A percentile compares a stretch with the other conserved stretches of the same genome.
These are phyloP conservation scores for Cylindroiulus punctatus DNA, from an alignment of 2,888 invertebrate genomes.

Conservation along the genomic window DNA sequence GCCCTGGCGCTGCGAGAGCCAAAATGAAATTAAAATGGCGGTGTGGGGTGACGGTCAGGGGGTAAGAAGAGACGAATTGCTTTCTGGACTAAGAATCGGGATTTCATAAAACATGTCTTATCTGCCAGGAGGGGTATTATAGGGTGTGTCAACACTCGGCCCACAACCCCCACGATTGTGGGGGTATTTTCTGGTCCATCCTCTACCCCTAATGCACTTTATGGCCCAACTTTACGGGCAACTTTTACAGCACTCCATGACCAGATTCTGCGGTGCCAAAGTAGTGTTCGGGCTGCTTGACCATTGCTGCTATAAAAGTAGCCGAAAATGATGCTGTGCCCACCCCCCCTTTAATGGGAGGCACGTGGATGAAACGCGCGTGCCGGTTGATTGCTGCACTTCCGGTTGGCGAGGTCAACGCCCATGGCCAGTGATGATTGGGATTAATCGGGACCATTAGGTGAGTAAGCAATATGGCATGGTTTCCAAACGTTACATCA, in stretches of 20 bases:
- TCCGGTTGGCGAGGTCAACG: neutral
- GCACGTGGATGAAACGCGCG: neutral
- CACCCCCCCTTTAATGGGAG: neutral
- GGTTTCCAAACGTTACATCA: no score
- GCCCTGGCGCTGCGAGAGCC: neutral
- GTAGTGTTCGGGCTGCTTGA: neutral
- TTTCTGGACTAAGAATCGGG: neutral
- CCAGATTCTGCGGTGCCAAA: neutral
- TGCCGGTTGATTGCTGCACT: neutral
- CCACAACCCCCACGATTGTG: conserved; percentile 2
- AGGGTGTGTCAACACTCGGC: neutral
- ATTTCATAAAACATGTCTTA: conserved; percentile 27
- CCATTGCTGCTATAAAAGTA: conserved; percentile 12
- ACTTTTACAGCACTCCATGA: neutral
- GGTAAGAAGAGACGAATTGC: conserved; percentile 14
- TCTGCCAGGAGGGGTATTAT: neutral
- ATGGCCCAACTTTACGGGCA: neutral
- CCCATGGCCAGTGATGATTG: neutral
- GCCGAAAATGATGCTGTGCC: neutral
- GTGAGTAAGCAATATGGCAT: neutral
- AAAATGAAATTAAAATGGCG: neutral
- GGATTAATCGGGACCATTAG: neutral
- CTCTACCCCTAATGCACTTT: neutral
- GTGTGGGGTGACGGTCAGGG: neutral
- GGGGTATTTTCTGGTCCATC: neutral